Base-by-base conservation (phyloP, 2,888 invertebrate species). In the Branchinecta sandiegonensis region DNA sequence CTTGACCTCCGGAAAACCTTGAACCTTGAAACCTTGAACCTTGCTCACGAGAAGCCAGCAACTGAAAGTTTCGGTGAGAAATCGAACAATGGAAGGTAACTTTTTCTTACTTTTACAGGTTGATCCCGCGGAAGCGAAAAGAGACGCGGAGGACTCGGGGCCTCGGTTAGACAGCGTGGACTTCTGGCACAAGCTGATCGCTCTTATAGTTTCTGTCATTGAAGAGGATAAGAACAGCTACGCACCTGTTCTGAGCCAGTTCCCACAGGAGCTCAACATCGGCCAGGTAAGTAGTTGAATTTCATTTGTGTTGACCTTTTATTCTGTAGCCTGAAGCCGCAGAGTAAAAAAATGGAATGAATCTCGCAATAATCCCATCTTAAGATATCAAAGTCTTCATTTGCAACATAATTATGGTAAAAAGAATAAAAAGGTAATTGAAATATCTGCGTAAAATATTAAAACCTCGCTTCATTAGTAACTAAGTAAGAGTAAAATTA, bases 181-280 rank as follows among this genome's bases (percentile, higher is more conserved):
- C 78, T 97, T 97, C 81, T 97, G 97, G 96, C 94, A 95, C 81
- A 95, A 95, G 78, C 82, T 96, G 70, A 94, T 96, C 72, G 94
- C 94, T 47, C 85, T 99, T 70, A 94, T 97, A 73, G 94, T 94
- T 68, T 95, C 96, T 71, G 96, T 99, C 71, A 95, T 99, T 76
- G 99, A 99, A 79, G 99, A 99, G 79, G 99, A 99, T 78, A 89
- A 90, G 76, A 96, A 94, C 77, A 94, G 93, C 79, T 99, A 99
- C 77, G 94, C 94, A 46, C 92, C 94, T 11, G 97, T 97, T 65
- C 84, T 99, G 70, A 99, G 96, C 80, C 99, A 99, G 82, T 97
- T 97, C 78, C 97, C 96, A 0, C 95, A 97, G 79, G 99, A 99
- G 79, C 83, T 99, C 71, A 97, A 97, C 81, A 95, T 99, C 77